Base-by-base conservation (phyloP, 2,888 invertebrate genomes). In the Amblyjoppa proteus region DNA sequence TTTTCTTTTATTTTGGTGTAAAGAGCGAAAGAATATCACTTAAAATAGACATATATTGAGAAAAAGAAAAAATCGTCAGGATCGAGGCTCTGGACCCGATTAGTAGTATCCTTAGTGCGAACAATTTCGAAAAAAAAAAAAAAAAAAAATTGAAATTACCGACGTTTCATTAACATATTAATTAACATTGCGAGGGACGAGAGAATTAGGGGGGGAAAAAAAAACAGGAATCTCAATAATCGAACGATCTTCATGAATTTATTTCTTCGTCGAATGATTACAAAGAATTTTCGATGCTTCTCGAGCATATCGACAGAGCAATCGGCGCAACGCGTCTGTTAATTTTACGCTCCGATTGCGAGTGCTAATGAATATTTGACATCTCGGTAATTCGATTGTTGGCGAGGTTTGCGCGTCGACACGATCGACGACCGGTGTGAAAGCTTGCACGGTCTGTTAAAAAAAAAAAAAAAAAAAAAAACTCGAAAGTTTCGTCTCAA, bases 301-400 rank as follows among this genome's bases (percentile, higher is more conserved):
- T 45, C 38, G 6, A 58, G 56, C 53, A 20, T 1, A 13, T 68
- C 34, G 34, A n/a, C 13, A 20, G 3, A 13, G 16, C 25, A 77
- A 28, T 69, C 38, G 53, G 3, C 53, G 31, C n/a, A 28, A n/a
- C 49, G 56, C 20, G 28, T 16, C 34, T 11, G 20, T 58, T 69
- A 41, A 71, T 61, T 71, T 80, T 61, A 80, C 71, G 71, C 64
- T 80, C 2, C 71, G 49, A 70, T 56, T 31, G 11, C 16, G n/a
- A 31, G 28, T 25, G 51, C 16, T 53, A 56, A 69, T 41, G 16
- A 68, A 56, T 77, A 56, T 77, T 68, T 68, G 68, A 68, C 68
- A 68, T 31, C 25, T 41, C 53, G 51, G n/a, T 56, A 53, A 77
- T 77, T 31, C 68, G 25, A 41, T 58, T 31, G 58, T 58, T 25